Percentiles rank a stretch among this genome's conserved stretches.
phyloP scores from a whole-genome alignment of 2,797 vertebrate genomes.

The Falco berigora region DNA sequence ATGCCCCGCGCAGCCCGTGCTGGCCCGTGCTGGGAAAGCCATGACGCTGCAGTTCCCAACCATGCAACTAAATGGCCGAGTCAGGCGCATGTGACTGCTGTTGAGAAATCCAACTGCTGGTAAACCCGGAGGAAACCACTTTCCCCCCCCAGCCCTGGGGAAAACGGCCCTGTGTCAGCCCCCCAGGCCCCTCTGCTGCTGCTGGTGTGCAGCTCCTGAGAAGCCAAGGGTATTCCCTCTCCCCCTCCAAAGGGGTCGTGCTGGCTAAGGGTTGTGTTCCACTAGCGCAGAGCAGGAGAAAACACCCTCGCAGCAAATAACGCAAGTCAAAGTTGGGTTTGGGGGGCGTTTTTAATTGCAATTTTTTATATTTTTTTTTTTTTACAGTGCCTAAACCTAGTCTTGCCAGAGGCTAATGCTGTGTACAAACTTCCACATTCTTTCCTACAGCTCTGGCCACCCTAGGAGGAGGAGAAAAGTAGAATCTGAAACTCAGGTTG shows the following conservation, averaged over 20 bases:
- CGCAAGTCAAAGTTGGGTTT: not conserved
- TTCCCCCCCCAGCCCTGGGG: not conserved
- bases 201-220: not conserved
- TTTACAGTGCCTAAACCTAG: not conserved
- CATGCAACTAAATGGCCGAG: rapidly evolving
- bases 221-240: not conserved
- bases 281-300: not conserved
- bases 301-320: not conserved
- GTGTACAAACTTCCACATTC: not conserved
- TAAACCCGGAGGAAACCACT: not conserved
- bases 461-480: not conserved
- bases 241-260: not conserved
- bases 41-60: not conserved
- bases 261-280: not conserved
- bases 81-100: not conserved
- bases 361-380: not conserved
- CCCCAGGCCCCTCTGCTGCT: not conserved
- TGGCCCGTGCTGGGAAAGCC: not conserved
- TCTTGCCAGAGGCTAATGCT: not conserved
- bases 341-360: not conserved
- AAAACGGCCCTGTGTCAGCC: not conserved
- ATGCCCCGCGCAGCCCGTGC: not conserved
- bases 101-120: not conserved
- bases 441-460: not conserved
- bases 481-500: not conserved